A percentile compares a stretch with the other conserved stretches of the same genome.
These are phyloP conservation scores for Mobula hypostoma DNA, from an alignment of 2,113 vertebrate genomes.

Conservation along the genomic window DNA sequence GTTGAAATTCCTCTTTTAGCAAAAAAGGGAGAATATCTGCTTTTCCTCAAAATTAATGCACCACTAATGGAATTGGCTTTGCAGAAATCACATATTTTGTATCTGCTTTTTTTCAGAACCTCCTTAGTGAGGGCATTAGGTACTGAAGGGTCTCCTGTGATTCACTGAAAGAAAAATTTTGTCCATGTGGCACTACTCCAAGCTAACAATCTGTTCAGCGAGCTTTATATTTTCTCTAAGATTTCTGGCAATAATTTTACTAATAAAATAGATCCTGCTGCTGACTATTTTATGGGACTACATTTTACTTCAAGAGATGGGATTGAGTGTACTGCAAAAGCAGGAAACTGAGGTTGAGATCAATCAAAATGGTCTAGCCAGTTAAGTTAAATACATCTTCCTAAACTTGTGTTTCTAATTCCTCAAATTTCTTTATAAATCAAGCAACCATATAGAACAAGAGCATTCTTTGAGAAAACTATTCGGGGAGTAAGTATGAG, in stretches of 20 bases:
- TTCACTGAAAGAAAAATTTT: not conserved
- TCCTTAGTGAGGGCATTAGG: not conserved
- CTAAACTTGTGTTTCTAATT: not conserved
- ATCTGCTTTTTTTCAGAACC: constrained; percentile 20
- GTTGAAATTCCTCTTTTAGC: not conserved
- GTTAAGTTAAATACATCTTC: not conserved
- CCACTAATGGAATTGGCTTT: not conserved
- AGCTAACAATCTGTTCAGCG: not conserved
- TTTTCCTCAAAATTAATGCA: constrained; percentile 25
- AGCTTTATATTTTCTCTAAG: not conserved
- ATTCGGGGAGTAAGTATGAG: not conserved
- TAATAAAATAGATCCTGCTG: constrained; percentile 26
- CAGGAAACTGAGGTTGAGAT: not conserved
- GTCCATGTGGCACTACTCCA: not conserved
- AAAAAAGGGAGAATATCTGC: constrained; percentile 4
- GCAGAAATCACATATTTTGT: constrained; percentile 7
- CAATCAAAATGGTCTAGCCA: not conserved
- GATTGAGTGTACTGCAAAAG: not conserved
- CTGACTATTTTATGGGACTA: constrained; percentile 6
- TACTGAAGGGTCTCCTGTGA: not conserved
- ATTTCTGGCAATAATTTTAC: not conserved
- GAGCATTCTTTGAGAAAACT: not conserved
- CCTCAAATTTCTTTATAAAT: not conserved
- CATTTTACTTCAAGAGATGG: constrained; percentile 3
- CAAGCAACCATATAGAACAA: not conserved